A percentile compares a stretch with the other conserved stretches of the same genome.
Conservation (phyloP, 1,140 invertebrate species). For the Potamilus streckersoni region DNA sequence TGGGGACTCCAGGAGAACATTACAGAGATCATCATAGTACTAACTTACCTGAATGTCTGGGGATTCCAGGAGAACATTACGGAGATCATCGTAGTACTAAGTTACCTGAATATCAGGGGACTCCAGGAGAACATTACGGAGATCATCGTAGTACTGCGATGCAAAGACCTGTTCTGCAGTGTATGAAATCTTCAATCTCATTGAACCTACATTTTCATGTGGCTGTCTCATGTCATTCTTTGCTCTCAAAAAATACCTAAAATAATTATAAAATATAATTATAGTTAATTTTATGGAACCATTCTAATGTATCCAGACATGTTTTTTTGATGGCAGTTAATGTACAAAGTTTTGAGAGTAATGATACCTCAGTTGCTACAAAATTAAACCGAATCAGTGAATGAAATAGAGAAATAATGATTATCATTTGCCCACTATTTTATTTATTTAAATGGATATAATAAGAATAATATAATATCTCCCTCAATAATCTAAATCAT, state of each 20-base stretch:
- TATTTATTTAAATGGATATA: no score
- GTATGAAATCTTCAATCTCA: slow-evolving; percentile 87
- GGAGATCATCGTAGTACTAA: slow-evolving; percentile 79
- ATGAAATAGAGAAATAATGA: no score
- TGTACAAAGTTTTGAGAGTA: neutral
- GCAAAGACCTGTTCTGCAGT: slow-evolving; percentile 90
- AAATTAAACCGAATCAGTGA: neutral
- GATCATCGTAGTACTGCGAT: slow-evolving; percentile 80
- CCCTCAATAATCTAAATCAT: no score
- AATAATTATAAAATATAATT: slow-evolving; percentile 1
- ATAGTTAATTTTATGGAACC: neutral
- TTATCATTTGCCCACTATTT: no score
- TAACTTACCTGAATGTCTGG: no score
- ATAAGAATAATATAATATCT: no score
- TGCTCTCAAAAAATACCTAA: slow-evolving; percentile 87
- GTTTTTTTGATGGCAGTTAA: neutral
- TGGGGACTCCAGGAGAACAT: slow-evolving; percentile 80
- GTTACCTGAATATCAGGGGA: slow-evolving; percentile 78
- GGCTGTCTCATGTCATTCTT: slow-evolving; percentile 51
- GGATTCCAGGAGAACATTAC: slow-evolving; percentile 80
- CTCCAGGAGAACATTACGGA: slow-evolving; percentile 81
- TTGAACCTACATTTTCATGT: slow-evolving; percentile 79
- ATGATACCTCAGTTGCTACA: neutral
- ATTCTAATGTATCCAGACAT: neutral
- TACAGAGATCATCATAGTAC: slow-evolving; percentile 82